phyloP scores from a whole-genome alignment of 2,113 vertebrate genomes.

The Rhynchopsitta pachyrhyncha region DNA sequence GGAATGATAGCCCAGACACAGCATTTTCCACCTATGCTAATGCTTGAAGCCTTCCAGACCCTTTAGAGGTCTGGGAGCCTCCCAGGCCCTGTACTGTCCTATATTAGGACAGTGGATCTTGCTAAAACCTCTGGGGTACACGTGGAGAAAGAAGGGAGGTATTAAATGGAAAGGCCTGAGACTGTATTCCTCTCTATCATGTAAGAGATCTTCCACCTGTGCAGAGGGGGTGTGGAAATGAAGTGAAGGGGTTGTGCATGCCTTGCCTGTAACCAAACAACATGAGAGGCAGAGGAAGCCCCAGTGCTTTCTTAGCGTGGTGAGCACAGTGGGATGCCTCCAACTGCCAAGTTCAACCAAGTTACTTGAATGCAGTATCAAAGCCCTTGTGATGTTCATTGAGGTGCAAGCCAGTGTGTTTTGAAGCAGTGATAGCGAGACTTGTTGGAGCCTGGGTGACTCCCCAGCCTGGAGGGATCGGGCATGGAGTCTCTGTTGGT shows the following conservation, averaged over 20 bases:
- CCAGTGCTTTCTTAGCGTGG: neutral
- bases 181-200: neutral
- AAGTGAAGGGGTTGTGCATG: neutral
- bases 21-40: neutral
- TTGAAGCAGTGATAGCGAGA: conserved; percentile 57
- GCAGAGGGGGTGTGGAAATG: neutral
- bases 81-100: neutral
- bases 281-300: neutral
- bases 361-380: conserved; percentile 32
- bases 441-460: conserved; percentile 55
- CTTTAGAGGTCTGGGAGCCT: neutral
- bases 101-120: neutral
- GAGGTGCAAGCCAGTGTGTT: conserved; percentile 47
- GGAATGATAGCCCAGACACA: neutral
- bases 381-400: conserved; percentile 43
- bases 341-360: neutral
- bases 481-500: conserved; percentile 5
- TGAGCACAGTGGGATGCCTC: neutral
- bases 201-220: neutral
- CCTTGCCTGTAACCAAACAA: neutral
- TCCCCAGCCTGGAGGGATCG: conserved; percentile 55
- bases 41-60: neutral
- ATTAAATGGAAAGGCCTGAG: neutral
- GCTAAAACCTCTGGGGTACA: neutral
- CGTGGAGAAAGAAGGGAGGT: neutral